phyloP scores from a whole-genome alignment of 2,113 vertebrate species.

The Apteryx mantelli region DNA sequence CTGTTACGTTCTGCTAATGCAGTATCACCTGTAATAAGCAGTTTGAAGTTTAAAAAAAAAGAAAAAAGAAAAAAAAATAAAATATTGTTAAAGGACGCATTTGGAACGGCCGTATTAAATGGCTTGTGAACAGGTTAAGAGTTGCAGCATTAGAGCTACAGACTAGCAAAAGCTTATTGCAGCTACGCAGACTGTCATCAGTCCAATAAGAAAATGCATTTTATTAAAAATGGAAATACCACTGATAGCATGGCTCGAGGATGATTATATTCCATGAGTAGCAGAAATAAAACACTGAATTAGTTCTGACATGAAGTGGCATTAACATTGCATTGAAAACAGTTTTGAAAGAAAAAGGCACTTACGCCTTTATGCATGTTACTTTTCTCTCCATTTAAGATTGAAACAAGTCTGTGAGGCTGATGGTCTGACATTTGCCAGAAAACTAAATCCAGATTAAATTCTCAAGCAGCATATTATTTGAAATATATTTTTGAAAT shows the following conservation, averaged over 20 bases:
- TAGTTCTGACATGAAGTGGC: not conserved
- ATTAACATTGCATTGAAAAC: not conserved
- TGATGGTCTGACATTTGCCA: not conserved
- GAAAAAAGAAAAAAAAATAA: not conserved
- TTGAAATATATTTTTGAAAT: not conserved
- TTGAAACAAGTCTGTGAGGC: not conserved
- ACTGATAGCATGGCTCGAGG: accelerated
- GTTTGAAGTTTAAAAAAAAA: not conserved
- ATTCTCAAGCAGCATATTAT: not conserved
- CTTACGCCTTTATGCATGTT: accelerated
- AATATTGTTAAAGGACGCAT: not conserved
- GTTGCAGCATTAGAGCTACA: not conserved
- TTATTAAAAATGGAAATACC: not conserved
- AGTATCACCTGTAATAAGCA: not conserved
- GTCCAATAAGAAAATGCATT: not conserved
- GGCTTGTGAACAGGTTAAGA: not conserved
- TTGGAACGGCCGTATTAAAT: not conserved
- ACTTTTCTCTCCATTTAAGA: not conserved
- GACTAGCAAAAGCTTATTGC: not conserved
- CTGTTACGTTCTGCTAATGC: not conserved
- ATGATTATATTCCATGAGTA: accelerated
- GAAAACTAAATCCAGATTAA: not conserved
- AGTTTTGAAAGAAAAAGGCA: not conserved
- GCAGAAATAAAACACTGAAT: not conserved
- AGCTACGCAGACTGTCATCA: not conserved